Conservation (phyloP, 1,140 invertebrate species). For the Spodoptera litura region DNA sequence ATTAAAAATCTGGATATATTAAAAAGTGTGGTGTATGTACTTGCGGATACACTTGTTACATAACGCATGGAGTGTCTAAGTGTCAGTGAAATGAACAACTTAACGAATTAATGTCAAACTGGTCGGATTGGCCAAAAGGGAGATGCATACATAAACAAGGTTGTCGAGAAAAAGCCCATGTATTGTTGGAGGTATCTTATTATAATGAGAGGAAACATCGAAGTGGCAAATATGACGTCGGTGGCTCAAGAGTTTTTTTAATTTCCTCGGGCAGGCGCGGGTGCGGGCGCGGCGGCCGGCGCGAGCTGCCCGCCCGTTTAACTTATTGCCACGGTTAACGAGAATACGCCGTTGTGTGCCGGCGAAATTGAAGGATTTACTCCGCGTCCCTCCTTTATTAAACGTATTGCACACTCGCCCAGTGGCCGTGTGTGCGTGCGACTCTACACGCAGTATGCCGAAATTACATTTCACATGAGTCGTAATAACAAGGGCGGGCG, state of each 20-base stretch:
- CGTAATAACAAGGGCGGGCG: slow-evolving; percentile 85
- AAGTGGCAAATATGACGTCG: slow-evolving; percentile 49
- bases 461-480: slow-evolving; percentile 86
- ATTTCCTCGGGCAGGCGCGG: slow-evolving; percentile 73
- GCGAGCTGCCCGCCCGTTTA: slow-evolving; percentile 77
- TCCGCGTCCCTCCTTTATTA: slow-evolving; percentile 85
- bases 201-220: slow-evolving; percentile 41
- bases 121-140: not conserved
- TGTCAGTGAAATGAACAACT: not conserved
- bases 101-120: not conserved
- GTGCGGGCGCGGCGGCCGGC: slow-evolving; percentile 57
- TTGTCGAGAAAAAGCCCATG: not conserved
- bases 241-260: slow-evolving; percentile 79
- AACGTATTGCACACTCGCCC: slow-evolving; percentile 80
- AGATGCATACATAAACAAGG: slow-evolving; percentile 11
- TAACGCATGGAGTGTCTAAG: not conserved
- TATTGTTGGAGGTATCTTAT: slow-evolving; percentile 48
- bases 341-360: slow-evolving; percentile 84
- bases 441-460: slow-evolving; percentile 79
- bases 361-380: slow-evolving; percentile 85
- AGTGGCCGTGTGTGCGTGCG: slow-evolving; percentile 66
- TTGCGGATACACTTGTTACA: no score
- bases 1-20: slow-evolving; percentile 23
- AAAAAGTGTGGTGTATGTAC: not conserved
- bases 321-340: slow-evolving; percentile 86